Evolutionary conservation across 2,888 invertebrate species (phyloP), one percentile per base, ranked within the genome.

Genomic region (Arctia plantaginis): DNA sequence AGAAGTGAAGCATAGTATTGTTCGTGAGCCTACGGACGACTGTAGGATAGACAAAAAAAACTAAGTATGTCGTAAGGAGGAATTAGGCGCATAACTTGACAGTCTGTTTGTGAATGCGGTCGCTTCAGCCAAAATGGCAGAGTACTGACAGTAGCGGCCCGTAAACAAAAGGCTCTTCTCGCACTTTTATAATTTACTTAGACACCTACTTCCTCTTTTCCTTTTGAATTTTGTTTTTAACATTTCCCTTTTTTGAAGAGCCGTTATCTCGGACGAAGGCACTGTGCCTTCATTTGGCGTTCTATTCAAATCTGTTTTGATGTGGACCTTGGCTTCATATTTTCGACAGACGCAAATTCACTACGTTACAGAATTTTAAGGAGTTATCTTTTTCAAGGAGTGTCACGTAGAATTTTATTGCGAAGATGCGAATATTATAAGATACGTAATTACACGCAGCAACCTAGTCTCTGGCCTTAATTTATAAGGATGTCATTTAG

Each of bases 181-280:
- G 88, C 90, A 91, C 90, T 93, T 93, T 91, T 92, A 93, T 93
- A 93, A 94, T 93, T 93, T 92, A 93, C 92, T 92, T 90, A 91
- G 90, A 87, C 87, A 89, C 83, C 88, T 88, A 88, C 89, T 90
- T 90, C 89, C 90, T 88, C 87, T 89, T 89, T 91, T 88, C 90
- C 91, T 92, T 93, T 92, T 90, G 90, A 93, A 93, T 91, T 90
- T 92, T 90, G 91, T 91, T 93, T 93, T 92, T 90, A 90, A 89
- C 90, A 88, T 91, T 91, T 90, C 85, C 89, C 88, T 89, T 90
- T 91, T 92, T 93, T 92, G 91, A 92, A 90, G 91, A 86, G 90
- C 89, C 86, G 92, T 92, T 94, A 93, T 94, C 93, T 91, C 87
- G 89, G 89, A 88, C 87, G 88, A 88, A 62, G 85, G 86, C 85